Evolutionary conservation across 2,888 invertebrate genomes (phyloP), one percentile per base, ranked within the genome.

Genomic region (Drosophila pseudotalamancana): DNA sequence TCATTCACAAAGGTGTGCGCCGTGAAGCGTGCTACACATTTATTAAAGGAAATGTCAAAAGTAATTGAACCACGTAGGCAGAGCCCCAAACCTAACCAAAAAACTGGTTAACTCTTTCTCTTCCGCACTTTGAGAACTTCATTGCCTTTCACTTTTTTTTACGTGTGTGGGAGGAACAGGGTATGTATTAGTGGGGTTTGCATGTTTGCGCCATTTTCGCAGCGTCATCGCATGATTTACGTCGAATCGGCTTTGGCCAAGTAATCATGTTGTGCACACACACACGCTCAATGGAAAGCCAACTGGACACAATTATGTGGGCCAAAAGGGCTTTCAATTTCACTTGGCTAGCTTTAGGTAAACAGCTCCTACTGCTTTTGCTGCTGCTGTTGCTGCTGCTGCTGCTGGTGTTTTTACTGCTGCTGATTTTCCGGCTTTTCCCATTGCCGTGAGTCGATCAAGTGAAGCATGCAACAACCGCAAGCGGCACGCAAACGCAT

Each of bases 161-260:
- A n/a, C n/a, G n/a, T 29, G 34, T 40, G 21, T 27, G 42, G 40
- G n/a, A 14, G 19, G 32, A 6, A n/a, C 12, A 12, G 54, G n/a
- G 6, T 3, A 5, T 18, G 18, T 8, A 23, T 9, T n/a, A 12
- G 27, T 40, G 46, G 21, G 54, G 48, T 46, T 75, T 65, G 76
- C 45, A 59, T 72, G 79, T 66, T 79, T 71, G 74, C 61, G 64
- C 66, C 55, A 71, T 73, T 87, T 84, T 83, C 55, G 73, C 71
- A 72, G 56, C 77, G 72, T 85, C 85, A 86, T 86, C 77, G 77
- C 88, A 78, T 83, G 85, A 87, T 85, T 87, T 72, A 88, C 71
- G 75, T 80, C 70, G 68, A 72, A 76, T 80, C 74, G 69, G 77
- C 74, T 63, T 63, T 69, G 62, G 65, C 56, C 74, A 70, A 87